These are phyloP conservation scores for Strigops habroptila DNA, from an alignment of 2,113 vertebrate species.

Conservation along the genomic window DNA sequence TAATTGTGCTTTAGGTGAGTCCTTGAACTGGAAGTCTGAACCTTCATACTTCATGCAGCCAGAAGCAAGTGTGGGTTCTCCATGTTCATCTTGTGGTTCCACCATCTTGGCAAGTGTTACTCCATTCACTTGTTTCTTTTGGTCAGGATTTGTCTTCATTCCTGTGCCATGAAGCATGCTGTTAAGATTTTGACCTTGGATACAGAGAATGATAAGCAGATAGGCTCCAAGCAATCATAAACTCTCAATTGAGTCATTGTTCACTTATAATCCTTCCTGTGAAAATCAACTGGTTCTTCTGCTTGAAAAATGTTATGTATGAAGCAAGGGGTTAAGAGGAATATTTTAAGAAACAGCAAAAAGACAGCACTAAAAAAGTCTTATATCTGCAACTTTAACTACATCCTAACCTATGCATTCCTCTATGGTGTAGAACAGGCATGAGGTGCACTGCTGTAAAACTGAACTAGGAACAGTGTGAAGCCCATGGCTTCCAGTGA, in stretches of 20 bases:
- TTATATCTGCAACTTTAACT: neutral
- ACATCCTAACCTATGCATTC: neutral
- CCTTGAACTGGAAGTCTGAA: slow-evolving; percentile 98
- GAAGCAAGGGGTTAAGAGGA: neutral
- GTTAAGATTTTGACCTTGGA: slow-evolving; percentile 83
- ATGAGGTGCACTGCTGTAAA: neutral
- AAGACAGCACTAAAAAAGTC: neutral
- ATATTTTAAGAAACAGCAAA: neutral
- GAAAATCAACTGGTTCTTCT: too few relatives aligned
- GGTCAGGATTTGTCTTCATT: slow-evolving; percentile 81
- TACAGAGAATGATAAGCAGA: too few relatives aligned
- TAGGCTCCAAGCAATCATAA: too few relatives aligned
- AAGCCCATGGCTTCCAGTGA: neutral
- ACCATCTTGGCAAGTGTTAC: slow-evolving; percentile 72
- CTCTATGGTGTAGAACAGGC: neutral
- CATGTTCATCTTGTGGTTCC: slow-evolving; percentile 80
- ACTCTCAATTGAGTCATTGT: too few relatives aligned
- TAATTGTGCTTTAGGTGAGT: too few relatives aligned
- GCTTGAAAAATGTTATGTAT: neutral
- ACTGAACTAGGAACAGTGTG: neutral
- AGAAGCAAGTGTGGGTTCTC: slow-evolving; percentile 86
- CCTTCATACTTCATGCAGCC: slow-evolving; percentile 99
- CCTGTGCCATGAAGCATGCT: slow-evolving; percentile 88
- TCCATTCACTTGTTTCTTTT: slow-evolving; percentile 80
- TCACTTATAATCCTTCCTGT: too few relatives aligned